Evolutionary conservation across 2,113 vertebrate genomes (phyloP), one percentile per base, ranked within the genome.

Genomic region (Uropsilus gracilis): DNA sequence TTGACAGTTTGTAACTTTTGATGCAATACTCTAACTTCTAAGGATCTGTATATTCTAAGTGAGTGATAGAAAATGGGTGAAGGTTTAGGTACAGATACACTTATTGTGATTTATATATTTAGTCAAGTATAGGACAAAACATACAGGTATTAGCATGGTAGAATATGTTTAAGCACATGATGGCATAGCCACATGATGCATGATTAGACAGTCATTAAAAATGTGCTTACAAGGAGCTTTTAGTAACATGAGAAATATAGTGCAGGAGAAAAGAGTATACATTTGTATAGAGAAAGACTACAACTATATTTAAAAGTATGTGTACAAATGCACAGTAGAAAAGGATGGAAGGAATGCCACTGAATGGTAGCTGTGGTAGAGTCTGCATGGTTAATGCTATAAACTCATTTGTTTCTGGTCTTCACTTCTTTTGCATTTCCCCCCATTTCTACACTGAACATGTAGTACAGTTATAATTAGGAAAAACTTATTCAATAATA

Each of bases 121-220:
- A 94, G 26, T 17, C 75, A 89, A 96, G 39, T 71, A 46, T 64
- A 77, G 64, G 53, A 48, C 32, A 90, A 32, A 94, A 96, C 5
- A 24, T 75, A 86, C 66, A 69, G 81, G 18, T 66, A 53, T 59
- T 61, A 75, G 18, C 72, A 12, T 81, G 53, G 90, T 71, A 61
- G 64, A 81, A 77, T 93, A 94, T 55, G 18, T 87, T 94, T 93
- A 94, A 95, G 71, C 77, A 89, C 16, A 64, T 64, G 59, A 71
- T 71, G 53, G 75, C 34, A 71, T 93, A 71, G n/a, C 22, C 61
- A 44, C 32, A 93, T 71, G 26, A 76, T 85, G 14, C 6, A 32
- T 53, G 91, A 80, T 55, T 90, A 84, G 20, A 8, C 7, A 42
- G 75, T 78, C 66, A 90, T 95, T 87, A 73, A 96, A 93, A 87